phyloP scores from a whole-genome alignment of 2,888 invertebrate species.

The Selenia dentaria region DNA sequence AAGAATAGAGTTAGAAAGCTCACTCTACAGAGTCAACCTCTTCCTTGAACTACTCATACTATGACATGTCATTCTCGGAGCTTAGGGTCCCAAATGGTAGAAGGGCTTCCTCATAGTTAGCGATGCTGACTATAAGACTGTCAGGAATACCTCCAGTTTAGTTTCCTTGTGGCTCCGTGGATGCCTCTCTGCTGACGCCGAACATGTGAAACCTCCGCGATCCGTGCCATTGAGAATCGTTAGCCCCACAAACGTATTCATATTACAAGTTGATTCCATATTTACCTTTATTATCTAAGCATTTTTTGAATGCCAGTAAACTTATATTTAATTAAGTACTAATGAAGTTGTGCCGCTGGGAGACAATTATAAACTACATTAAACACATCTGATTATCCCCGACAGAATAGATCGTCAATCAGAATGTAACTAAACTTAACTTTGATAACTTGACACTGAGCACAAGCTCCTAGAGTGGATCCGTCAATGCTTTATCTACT shows the following conservation, averaged over 20 bases:
- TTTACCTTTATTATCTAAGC: not conserved
- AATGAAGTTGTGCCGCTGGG: slow-evolving; percentile 19
- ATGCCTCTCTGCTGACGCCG: slow-evolving; percentile 35
- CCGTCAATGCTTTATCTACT: slow-evolving; percentile 15
- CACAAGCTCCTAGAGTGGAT: slow-evolving; percentile 13
- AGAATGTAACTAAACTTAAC: slow-evolving; percentile 20
- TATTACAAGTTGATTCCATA: slow-evolving; percentile 43
- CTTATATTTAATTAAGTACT: not conserved
- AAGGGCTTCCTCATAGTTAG: slow-evolving; percentile 41
- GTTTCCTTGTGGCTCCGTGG: slow-evolving; percentile 15
- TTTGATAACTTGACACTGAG: slow-evolving; percentile 21
- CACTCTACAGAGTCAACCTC: slow-evolving; percentile 43
- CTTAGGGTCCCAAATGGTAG: slow-evolving; percentile 38
- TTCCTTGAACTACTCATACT: slow-evolving; percentile 47
- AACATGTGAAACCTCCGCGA: slow-evolving; percentile 47
- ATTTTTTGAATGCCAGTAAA: too few relatives aligned
- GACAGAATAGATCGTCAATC: not conserved
- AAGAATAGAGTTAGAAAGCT: too few relatives aligned
- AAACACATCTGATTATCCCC: slow-evolving; percentile 1
- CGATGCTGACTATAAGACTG: slow-evolving; percentile 50
- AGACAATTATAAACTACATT: slow-evolving; percentile 2
- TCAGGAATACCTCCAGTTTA: slow-evolving; percentile 36
- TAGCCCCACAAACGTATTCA: slow-evolving; percentile 36
- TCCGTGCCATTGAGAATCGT: slow-evolving; percentile 39
- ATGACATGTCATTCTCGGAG: slow-evolving; percentile 50